Conservation (phyloP, 2,113 vertebrate species). For the Sylvietta virens region DNA sequence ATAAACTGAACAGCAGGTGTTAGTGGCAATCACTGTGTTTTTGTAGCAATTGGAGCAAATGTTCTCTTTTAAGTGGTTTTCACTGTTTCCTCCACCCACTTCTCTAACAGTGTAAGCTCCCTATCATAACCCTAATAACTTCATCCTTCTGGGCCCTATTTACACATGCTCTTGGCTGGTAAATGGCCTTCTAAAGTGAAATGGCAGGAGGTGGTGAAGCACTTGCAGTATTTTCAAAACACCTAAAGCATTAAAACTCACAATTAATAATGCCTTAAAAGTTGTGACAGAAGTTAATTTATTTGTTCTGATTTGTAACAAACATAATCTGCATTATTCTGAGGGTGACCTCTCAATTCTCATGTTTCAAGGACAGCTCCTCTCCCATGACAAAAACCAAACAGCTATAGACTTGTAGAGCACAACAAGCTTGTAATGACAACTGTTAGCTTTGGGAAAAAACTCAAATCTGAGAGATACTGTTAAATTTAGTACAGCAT, state of each 20-base stretch:
- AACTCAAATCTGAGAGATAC: background rate
- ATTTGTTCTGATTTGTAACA: background rate
- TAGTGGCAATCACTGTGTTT: slow-evolving; percentile 22
- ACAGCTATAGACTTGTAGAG: background rate
- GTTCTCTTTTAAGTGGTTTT: slow-evolving; percentile 31
- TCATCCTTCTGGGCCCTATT: background rate
- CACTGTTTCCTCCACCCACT: slow-evolving; percentile 22
- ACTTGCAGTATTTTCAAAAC: background rate
- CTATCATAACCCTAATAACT: background rate
- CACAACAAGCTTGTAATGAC: background rate
- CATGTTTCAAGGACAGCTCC: background rate
- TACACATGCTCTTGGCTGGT: background rate
- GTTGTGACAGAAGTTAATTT: background rate
- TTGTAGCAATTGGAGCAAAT: slow-evolving; percentile 38
- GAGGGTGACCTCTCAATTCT: background rate
- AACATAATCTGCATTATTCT: background rate
- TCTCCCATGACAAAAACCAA: background rate
- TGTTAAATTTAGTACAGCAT: background rate
- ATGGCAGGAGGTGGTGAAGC: background rate
- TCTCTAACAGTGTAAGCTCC: background rate
- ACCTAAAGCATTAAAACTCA: background rate
- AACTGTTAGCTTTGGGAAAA: background rate
- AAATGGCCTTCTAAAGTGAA: background rate
- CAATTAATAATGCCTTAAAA: background rate
- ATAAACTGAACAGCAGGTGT: slow-evolving; percentile 46